phyloP scores from a whole-genome alignment of 2,888 invertebrate genomes.

The Parnassius mnemosyne region DNA sequence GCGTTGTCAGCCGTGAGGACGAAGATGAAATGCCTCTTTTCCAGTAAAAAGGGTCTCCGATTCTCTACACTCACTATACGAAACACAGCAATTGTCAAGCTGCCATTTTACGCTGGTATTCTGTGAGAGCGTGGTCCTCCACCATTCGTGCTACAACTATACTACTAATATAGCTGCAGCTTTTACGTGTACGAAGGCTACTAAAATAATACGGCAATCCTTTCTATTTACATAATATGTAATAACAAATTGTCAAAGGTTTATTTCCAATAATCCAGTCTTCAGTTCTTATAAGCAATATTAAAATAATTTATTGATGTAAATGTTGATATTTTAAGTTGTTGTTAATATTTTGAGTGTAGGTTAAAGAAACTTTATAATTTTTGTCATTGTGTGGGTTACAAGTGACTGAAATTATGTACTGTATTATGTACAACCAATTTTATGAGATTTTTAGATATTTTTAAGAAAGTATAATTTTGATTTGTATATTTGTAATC shows the following conservation, averaged over 20 bases:
- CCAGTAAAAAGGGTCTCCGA: too few species aligned
- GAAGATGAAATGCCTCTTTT: too few species aligned
- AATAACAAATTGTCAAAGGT: conserved; percentile 29
- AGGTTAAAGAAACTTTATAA: conserved; percentile 36
- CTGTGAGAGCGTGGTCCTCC: too few species aligned
- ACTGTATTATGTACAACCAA: background rate
- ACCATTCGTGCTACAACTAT: too few species aligned
- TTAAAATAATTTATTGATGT: conserved; percentile 53
- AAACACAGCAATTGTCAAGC: too few species aligned
- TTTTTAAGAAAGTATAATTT: too few species aligned
- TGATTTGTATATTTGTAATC: too few species aligned
- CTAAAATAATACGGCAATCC: conserved; percentile 2
- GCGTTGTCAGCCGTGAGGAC: too few species aligned
- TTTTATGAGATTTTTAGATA: background rate
- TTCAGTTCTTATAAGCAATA: conserved; percentile 49
- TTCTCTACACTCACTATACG: too few species aligned
- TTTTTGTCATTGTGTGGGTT: conserved; percentile 43
- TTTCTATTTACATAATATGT: conserved; percentile 4
- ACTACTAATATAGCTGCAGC: too few species aligned
- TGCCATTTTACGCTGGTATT: too few species aligned
- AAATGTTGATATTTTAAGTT: conserved; percentile 45
- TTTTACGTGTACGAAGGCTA: background rate
- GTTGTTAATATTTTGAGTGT: conserved; percentile 43
- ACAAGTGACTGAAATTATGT: conserved; percentile 44
- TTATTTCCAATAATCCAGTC: conserved; percentile 43